phyloP scores from a whole-genome alignment of 2,113 vertebrate genomes.

The Promerops cafer region DNA sequence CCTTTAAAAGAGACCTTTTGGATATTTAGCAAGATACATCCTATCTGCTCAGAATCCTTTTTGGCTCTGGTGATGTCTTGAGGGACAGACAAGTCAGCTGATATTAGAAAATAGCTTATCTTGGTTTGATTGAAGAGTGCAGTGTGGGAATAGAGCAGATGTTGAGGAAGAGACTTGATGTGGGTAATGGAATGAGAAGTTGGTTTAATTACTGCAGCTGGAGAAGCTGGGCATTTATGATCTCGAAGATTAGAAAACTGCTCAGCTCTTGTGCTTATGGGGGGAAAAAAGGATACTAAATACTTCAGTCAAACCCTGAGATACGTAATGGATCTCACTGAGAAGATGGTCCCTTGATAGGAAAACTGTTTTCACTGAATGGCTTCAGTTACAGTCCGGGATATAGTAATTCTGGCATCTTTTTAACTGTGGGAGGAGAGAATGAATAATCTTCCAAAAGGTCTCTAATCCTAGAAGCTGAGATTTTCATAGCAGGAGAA shows the following conservation, averaged over 20 bases:
- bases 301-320: not conserved
- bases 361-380: not conserved
- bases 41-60: not conserved
- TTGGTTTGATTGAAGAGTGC: conserved; percentile 10
- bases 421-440: not conserved
- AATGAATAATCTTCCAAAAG: not conserved
- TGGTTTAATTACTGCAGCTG: conserved; percentile 49
- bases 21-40: conserved; percentile 2
- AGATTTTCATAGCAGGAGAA: not conserved
- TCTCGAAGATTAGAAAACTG: not conserved
- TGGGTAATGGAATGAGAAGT: not conserved
- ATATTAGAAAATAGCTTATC: conserved; percentile 22
- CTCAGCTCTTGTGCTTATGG: not conserved
- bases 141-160: conserved; percentile 15
- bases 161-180: not conserved
- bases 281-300: not conserved
- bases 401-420: not conserved
- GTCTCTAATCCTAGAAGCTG: not conserved
- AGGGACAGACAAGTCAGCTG: conserved; percentile 15
- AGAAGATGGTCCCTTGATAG: not conserved
- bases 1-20: not conserved
- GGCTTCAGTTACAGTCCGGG: not conserved
- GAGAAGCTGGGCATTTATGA: not conserved
- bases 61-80: not conserved
- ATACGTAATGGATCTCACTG: not conserved